Evolutionary conservation across 2,888 invertebrate species (phyloP), one percentile per base, ranked within the genome.

Genomic region (Drosophila recens): DNA sequence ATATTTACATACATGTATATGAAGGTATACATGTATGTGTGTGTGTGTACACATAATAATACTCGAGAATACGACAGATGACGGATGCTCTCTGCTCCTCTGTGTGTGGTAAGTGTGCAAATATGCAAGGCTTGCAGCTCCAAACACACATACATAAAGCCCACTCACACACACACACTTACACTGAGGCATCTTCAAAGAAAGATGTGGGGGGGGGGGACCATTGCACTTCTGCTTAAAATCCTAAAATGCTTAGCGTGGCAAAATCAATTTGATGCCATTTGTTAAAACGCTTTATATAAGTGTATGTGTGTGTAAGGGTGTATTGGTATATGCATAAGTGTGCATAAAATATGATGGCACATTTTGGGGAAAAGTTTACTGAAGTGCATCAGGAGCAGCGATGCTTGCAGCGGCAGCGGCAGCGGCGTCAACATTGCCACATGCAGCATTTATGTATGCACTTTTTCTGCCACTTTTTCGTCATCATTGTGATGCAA

Each of bases 261-360:
- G 82, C 87, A 82, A 84, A 85, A 87, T 85, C 85, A 87, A 85
- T 85, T 85, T 85, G 80, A 80, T 80, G 84, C 87, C 84, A 82
- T 87, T 84, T 84, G 80, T 84, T 83, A 77, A 80, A 84, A 80
- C 70, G 78, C 82, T 81, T 83, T 72, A 61, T 68, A 20, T 34
- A 49, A 40, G 46, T 68, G 23, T 49, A 20, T 49, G 48, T 43
- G 40, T 64, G 40, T 27, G 49, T 33, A 49, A 49, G 61, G 48
- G 30, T 52, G 9, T 20, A 9, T 20, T 15, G 51, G 48, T 49
- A 51, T 40, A 48, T 33, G 53, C 42, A 46, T 17, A 27, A 56
- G 45, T 52, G 43, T 58, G 82, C 85, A 85, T 78, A 72, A 79
- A 77, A 75, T 79, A 72, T 84, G 82, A 70, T 52, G 77, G 66